These are phyloP conservation scores for Vicugna pacos DNA, from an alignment of 2,113 vertebrate species.

Conservation along the genomic window DNA sequence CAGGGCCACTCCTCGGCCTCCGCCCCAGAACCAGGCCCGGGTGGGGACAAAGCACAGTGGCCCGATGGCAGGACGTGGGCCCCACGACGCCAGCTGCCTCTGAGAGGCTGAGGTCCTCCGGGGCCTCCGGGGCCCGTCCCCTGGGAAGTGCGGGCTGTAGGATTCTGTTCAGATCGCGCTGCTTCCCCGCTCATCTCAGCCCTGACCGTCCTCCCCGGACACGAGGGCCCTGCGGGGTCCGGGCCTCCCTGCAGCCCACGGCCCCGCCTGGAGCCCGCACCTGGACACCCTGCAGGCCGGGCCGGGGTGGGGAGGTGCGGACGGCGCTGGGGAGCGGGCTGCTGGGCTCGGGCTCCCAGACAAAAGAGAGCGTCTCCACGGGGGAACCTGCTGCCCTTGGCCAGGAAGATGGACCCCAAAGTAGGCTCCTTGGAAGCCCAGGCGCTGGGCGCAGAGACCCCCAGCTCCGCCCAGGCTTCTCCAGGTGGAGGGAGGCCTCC, in stretches of 20 bases:
- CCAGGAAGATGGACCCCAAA: neutral
- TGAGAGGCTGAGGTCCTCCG: neutral
- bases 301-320: fast-evolving
- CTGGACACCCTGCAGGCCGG: neutral
- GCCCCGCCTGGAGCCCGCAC: neutral
- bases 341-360: neutral
- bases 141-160: fast-evolving
- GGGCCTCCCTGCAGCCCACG: neutral
- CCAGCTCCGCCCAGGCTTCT: neutral
- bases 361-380: neutral
- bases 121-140: neutral
- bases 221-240: no score
- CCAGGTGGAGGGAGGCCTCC: no score
- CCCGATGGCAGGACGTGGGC: neutral
- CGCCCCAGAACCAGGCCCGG: neutral
- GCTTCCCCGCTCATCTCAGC: neutral
- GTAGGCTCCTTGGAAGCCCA: no score
- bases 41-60: neutral
- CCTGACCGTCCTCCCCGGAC: neutral
- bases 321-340: neutral
- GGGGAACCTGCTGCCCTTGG: neutral
- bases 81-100: neutral
- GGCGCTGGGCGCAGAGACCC: no score
- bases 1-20: neutral
- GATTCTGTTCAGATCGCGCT: neutral